A percentile compares a stretch with the other conserved stretches of the same genome.
These are phyloP conservation scores for Pterophyllum scalare DNA, from an alignment of 2,113 vertebrate species.

Conservation along the genomic window DNA sequence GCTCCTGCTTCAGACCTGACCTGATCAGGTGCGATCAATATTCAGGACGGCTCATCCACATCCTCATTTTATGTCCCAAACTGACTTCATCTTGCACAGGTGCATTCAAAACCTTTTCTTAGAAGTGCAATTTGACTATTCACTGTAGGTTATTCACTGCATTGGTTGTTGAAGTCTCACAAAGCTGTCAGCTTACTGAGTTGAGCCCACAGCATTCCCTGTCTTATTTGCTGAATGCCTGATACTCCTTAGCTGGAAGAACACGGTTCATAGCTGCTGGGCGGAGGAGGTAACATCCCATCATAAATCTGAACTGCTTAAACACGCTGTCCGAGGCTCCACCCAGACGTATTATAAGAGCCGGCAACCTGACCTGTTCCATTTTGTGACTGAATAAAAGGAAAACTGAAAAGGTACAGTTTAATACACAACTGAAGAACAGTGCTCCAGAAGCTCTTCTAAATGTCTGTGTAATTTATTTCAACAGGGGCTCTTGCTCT, in stretches of 20 bases:
- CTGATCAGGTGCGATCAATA: not conserved
- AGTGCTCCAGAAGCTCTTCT: constrained; percentile 40
- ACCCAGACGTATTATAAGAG: not conserved
- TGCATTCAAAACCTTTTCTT: not conserved
- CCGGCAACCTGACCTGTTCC: not conserved
- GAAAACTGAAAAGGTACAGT: not conserved
- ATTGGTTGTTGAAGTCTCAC: too few species aligned
- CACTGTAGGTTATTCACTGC: not conserved
- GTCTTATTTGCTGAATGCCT: not conserved
- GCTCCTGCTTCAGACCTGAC: not conserved
- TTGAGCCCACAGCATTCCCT: not conserved
- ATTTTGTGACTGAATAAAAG: not conserved
- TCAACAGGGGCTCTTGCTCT: constrained; percentile 22
- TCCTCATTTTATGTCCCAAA: not conserved
- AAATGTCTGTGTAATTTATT: constrained; percentile 53
- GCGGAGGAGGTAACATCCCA: not conserved
- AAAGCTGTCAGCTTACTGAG: not conserved
- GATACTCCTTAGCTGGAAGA: not conserved
- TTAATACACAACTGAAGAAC: constrained; percentile 6
- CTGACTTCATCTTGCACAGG: not conserved
- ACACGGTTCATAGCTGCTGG: not conserved
- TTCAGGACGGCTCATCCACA: not conserved
- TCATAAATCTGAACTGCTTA: not conserved
- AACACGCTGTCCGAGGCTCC: not conserved
- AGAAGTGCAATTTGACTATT: not conserved